phyloP scores from a whole-genome alignment of 2,888 invertebrate genomes.

The Chloroclystis v-ata region DNA sequence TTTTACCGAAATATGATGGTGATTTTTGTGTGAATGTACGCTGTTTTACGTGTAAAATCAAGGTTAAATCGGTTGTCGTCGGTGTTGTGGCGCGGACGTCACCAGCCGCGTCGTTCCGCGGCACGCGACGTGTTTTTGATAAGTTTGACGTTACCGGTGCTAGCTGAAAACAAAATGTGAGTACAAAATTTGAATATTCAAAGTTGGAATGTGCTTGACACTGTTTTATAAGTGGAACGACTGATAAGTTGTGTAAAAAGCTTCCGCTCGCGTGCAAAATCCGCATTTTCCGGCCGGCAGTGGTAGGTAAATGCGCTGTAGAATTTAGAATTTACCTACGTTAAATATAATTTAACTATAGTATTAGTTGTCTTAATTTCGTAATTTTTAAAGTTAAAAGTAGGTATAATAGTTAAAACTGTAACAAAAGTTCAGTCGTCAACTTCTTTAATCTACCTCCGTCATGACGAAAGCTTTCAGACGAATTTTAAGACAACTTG shows the following conservation, averaged over 20 bases:
- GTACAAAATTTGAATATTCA: constrained; percentile 59
- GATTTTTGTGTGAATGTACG: constrained; percentile 67
- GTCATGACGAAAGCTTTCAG: no score
- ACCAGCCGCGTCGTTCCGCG: constrained; percentile 50
- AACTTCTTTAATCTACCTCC: no score
- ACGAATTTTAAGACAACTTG: no score
- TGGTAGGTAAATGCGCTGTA: constrained; percentile 13
- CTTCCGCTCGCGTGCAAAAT: constrained; percentile 19
- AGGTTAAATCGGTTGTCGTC: constrained; percentile 50
- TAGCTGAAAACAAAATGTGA: constrained; percentile 54
- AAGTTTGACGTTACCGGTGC: constrained; percentile 56
- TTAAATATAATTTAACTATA: not conserved
- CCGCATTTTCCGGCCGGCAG: constrained; percentile 23
- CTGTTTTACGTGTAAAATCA: constrained; percentile 64
- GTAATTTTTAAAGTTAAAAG: no score
- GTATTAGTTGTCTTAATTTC: no score
- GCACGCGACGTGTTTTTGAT: constrained; percentile 50
- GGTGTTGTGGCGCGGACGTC: constrained; percentile 52
- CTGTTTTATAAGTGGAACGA: constrained; percentile 30
- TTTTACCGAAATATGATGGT: constrained; percentile 74
- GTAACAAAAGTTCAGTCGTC: no score
- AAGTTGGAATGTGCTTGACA: constrained; percentile 32
- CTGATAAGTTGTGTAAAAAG: constrained; percentile 21
- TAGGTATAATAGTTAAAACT: no score
- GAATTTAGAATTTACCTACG: constrained; percentile 1